Conservation (phyloP, 1,140 invertebrate species). For the Protaetia brevitarsis region DNA sequence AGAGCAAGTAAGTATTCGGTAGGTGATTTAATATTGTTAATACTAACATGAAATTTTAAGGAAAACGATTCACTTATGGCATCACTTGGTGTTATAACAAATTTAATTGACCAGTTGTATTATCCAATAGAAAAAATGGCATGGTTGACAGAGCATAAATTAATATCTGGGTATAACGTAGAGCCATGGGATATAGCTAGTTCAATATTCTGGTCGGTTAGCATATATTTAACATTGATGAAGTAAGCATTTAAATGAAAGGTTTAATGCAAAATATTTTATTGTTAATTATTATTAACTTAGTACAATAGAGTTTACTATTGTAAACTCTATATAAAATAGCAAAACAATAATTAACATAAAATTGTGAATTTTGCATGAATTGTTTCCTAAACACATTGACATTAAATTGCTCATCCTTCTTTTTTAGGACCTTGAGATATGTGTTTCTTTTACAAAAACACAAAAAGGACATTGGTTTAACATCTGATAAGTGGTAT, state of each 20-base stretch:
- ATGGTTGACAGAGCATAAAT: conserved; percentile 73
- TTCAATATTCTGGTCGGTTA: conserved; percentile 74
- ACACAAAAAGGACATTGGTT: conserved; percentile 45
- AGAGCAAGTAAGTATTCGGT: conserved; percentile 51
- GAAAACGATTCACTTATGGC: conserved; percentile 65
- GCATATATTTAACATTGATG: conserved; percentile 68
- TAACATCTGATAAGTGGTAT: conserved; percentile 34
- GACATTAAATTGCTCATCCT: conserved; percentile 18
- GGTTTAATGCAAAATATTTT: neutral
- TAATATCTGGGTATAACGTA: conserved; percentile 59
- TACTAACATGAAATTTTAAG: conserved; percentile 45
- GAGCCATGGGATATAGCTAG: conserved; percentile 64
- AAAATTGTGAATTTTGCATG: no score
- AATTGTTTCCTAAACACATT: no score
- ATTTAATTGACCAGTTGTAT: conserved; percentile 72
- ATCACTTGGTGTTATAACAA: conserved; percentile 64
- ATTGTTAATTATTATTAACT: neutral
- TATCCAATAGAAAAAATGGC: conserved; percentile 80
- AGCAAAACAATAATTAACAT: no score
- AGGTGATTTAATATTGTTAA: conserved; percentile 13
- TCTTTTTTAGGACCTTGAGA: conserved; percentile 51
- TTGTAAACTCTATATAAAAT: no score
- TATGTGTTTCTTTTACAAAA: conserved; percentile 52
- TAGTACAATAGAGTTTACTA: no score
- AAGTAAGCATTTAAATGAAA: conserved; percentile 55